These are phyloP conservation scores for Grallaria varia DNA, from an alignment of 2,113 vertebrate genomes.

Conservation along the genomic window DNA sequence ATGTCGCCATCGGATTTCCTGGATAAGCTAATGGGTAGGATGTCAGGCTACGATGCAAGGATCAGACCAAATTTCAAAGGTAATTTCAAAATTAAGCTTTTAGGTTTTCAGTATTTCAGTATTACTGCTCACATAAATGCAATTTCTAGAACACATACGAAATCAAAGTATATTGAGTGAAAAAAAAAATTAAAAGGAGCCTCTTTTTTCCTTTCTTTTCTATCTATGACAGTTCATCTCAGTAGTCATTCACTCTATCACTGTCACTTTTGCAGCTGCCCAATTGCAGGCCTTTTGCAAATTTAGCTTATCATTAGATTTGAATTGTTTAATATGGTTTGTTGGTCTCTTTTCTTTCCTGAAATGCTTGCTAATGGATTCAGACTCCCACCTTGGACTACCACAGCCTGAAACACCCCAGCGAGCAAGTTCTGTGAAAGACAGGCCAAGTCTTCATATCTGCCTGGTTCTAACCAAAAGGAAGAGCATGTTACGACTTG, in stretches of 20 bases:
- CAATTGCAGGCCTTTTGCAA: not conserved
- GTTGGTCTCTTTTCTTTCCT: not conserved
- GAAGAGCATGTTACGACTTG: not conserved
- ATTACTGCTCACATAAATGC: not conserved
- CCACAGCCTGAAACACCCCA: not conserved
- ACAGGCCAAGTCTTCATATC: not conserved
- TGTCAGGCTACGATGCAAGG: constrained; percentile 95
- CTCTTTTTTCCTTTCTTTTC: not conserved
- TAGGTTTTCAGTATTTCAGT: not conserved
- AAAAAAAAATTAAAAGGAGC: not conserved
- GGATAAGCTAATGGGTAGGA: constrained; percentile 97
- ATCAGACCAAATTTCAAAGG: constrained; percentile 99
- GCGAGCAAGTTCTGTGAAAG: not conserved
- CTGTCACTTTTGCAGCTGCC: not conserved
- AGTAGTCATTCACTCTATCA: not conserved
- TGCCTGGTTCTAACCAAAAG: not conserved
- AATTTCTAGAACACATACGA: not conserved
- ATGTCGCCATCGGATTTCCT: constrained; percentile 98
- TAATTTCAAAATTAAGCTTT: constrained; percentile 58
- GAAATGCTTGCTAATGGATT: not conserved
- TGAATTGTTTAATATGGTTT: not conserved
- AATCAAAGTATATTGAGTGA: not conserved
- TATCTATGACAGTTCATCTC: not conserved
- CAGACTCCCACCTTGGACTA: not conserved
- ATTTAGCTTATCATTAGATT: not conserved